Conservation (phyloP, 1,140 invertebrate species). For the Araneus ventricosus region DNA sequence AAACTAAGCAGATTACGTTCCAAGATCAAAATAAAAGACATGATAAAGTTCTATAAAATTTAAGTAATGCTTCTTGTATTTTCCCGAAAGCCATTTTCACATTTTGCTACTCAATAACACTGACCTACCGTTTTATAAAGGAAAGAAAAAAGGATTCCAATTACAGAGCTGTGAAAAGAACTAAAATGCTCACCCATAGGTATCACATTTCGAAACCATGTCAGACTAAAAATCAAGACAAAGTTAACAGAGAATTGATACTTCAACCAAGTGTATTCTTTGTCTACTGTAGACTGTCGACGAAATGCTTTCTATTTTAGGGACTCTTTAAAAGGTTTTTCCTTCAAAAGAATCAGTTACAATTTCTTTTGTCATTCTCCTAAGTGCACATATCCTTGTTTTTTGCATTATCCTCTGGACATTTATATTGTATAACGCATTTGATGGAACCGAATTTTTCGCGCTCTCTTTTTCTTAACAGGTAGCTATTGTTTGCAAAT, state of each 20-base stretch:
- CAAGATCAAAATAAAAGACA: not conserved
- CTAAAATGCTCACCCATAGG: conserved; percentile 40
- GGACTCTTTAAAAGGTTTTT: conserved; percentile 58
- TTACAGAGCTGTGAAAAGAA: not conserved
- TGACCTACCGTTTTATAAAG: conserved; percentile 17
- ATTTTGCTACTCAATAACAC: not conserved
- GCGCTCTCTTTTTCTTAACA: not conserved
- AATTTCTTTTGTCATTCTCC: conserved; percentile 54
- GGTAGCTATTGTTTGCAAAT: not conserved
- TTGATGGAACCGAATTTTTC: not conserved
- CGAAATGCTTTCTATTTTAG: conserved; percentile 60
- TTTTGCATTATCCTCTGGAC: conserved; percentile 18
- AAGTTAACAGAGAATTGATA: conserved; percentile 50
- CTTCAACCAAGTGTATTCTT: conserved; percentile 42
- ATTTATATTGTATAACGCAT: conserved; percentile 49
- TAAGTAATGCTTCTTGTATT: not conserved
- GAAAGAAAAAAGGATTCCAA: not conserved
- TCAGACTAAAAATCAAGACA: conserved; percentile 59
- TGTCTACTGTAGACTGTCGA: conserved; percentile 7
- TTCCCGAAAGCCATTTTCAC: not conserved
- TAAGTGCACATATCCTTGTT: conserved; percentile 37
- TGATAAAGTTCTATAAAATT: not conserved
- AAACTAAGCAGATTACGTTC: not conserved
- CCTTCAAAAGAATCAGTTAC: conserved; percentile 50
- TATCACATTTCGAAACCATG: conserved; percentile 38